A percentile compares a stretch with the other conserved stretches of the same genome.
Conservation (phyloP, 2,797 vertebrate species). For the Alcedo quadribrachys region DNA sequence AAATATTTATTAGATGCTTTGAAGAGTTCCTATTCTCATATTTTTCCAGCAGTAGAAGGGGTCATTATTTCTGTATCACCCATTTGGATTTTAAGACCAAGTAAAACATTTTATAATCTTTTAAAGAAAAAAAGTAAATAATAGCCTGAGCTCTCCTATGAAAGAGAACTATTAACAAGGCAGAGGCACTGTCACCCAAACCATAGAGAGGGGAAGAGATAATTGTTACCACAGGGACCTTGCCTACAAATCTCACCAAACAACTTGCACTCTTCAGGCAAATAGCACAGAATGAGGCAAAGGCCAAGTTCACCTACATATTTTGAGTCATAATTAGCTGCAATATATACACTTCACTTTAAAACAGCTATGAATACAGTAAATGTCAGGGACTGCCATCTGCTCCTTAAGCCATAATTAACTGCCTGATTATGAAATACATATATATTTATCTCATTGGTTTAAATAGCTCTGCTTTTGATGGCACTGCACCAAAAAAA, state of each 20-base stretch:
- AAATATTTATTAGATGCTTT: not conserved
- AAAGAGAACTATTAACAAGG: not conserved
- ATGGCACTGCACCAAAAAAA: not conserved
- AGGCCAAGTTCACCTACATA: not conserved
- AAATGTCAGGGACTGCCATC: conserved; percentile 56
- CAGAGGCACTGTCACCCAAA: not conserved
- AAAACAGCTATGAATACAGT: conserved; percentile 25
- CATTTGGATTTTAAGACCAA: not conserved
- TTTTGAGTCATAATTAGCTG: conserved; percentile 48
- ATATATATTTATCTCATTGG: conserved; percentile 64
- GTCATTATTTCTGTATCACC: not conserved
- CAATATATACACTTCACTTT: conserved; percentile 22
- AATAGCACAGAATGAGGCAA: not conserved
- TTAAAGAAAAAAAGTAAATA: not conserved
- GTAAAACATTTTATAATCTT: not conserved
- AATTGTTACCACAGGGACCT: not conserved
- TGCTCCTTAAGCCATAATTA: conserved; percentile 61
- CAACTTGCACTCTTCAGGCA: not conserved
- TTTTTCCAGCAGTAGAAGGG: not conserved
- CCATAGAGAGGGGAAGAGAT: not conserved
- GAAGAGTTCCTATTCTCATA: not conserved
- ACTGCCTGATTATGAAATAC: conserved; percentile 42
- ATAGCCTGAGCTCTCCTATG: not conserved
- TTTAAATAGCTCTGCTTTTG: conserved; percentile 2
- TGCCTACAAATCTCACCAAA: not conserved